Conservation (phyloP, 2,113 vertebrate species). For the Cranoglanis bouderius region DNA sequence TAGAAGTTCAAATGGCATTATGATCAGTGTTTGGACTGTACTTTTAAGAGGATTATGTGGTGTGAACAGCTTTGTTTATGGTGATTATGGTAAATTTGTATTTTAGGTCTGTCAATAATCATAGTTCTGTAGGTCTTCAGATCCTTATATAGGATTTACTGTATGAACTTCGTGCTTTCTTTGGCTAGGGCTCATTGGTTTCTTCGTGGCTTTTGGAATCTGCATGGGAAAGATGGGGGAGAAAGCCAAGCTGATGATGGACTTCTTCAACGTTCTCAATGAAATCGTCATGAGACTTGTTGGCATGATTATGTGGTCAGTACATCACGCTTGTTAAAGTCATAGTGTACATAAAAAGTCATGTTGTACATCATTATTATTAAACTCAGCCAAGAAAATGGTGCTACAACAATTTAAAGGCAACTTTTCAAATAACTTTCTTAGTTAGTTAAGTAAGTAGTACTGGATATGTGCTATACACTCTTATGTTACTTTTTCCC, state of each 20-base stretch:
- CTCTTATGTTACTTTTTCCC: slow-evolving; percentile 32
- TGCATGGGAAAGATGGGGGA: slow-evolving; percentile 99
- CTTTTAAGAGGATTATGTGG: neutral
- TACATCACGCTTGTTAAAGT: neutral
- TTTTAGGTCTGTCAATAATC: neutral
- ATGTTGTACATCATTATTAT: neutral
- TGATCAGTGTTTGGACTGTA: neutral
- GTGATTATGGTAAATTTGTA: neutral
- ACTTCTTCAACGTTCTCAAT: slow-evolving; percentile 97
- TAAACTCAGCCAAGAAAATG: neutral
- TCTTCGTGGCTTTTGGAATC: slow-evolving; percentile 97
- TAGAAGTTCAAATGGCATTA: neutral
- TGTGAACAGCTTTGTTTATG: neutral
- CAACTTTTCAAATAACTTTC: neutral
- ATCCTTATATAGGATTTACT: neutral
- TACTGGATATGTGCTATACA: neutral
- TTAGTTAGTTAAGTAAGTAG: neutral
- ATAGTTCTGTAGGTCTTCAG: neutral
- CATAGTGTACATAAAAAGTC: neutral
- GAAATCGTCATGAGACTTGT: slow-evolving; percentile 98
- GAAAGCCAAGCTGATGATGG: slow-evolving; percentile 94
- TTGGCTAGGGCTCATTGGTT: slow-evolving; percentile 89
- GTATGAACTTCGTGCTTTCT: neutral
- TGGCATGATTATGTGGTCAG: slow-evolving; percentile 97
- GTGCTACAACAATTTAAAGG: neutral